Base-by-base conservation (phyloP, 2,113 vertebrate genomes). In the Centrocercus urophasianus region DNA sequence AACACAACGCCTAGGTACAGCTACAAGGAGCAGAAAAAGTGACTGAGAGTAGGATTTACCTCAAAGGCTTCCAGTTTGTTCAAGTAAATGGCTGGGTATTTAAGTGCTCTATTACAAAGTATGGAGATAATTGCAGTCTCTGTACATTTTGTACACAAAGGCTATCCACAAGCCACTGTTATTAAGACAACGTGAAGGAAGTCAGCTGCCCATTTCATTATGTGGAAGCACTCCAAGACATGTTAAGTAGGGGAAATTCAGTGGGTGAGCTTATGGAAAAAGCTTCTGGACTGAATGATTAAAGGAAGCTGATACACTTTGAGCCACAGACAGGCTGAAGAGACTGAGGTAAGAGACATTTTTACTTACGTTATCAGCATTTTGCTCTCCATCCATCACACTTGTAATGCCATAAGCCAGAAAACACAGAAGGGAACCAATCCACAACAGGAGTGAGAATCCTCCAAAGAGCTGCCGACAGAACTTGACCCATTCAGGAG, bases 401-500 rank as follows among this genome's bases (percentile, higher is more conserved):
- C 98, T 98, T 60, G 97, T 98, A 86, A 99, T 99, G 65, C 98
- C 97, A 0, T 98, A 99, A 42, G 99, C 99, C 79, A 99, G 87
- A 92, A 99, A 99, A 81, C 99, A 99, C n/a, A 99, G 98, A 67
- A 99, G 52, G 4, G 99, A 99, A 45, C 99, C 99, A 8, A 99
- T 99, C 99, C 99, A 99, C 93, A 99, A 97, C 40, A 99, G 94
- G 95, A 99, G 99, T 0, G 99, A 99, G 97, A 99, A 99, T 1
- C 99, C 99, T 27, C 99, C 99, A 4, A 99, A 99, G 25, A 99
- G 98, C 97, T 99, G 99, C 95, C 97, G 98, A 56, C 99, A 99
- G 97, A 99, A 99, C 93, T 99, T 99, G 8, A 99, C 96, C 99
- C 99, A 99, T 86, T 99, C 99, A 3, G 99, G 99, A 21, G 99